Base-by-base conservation (phyloP, 1,140 invertebrate genomes). In the Lethrus apterus region DNA sequence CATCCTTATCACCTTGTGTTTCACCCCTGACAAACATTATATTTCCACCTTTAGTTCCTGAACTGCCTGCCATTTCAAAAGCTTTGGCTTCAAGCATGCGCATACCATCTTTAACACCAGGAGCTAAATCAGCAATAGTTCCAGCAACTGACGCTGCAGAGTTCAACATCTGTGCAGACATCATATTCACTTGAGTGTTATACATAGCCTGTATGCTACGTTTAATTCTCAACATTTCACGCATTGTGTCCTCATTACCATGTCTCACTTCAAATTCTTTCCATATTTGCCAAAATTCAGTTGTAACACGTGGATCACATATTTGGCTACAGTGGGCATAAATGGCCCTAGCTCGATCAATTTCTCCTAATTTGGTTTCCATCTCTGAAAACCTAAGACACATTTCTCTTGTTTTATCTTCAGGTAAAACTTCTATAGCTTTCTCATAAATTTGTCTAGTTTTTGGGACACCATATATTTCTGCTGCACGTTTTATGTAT, bases 201-300 rank as follows among this genome's bases (percentile, higher is more conserved):
- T 93, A 98, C 57, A 87, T 93, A 4, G 94, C 94, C 71, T 97
- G 92, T 0, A 99, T 89, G 64, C 91, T 95, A 54, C 96, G 79
- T 68, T 98, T 98, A 40, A 99, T 97, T 63, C 96, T 76, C 51
- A 99, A 71, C 94, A 99, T 98, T 75, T 99, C 97, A 36, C 94
- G 75, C 79, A 99, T 93, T 0, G 96, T 99, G 59, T 99, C 97
- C 70, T 99, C 95, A 73, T 99, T 99, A n/a, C 97, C 97, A 73
- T 99, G 95, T 34, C 89, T 81, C 10, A 58, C 24, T 77, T 99
- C 97, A 76, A 99, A 99, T 58, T 98, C 93, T 71, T 97, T 98
- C 97, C 97, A 99, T 4, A 89, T 89, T 64, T 93, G 85, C 97
- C 97, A 99, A 64, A 99, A 99, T 23, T 88, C 82, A 3, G 79